These are phyloP conservation scores for Uropetala carovei DNA, from an alignment of 2,888 invertebrate species.

Conservation along the genomic window DNA sequence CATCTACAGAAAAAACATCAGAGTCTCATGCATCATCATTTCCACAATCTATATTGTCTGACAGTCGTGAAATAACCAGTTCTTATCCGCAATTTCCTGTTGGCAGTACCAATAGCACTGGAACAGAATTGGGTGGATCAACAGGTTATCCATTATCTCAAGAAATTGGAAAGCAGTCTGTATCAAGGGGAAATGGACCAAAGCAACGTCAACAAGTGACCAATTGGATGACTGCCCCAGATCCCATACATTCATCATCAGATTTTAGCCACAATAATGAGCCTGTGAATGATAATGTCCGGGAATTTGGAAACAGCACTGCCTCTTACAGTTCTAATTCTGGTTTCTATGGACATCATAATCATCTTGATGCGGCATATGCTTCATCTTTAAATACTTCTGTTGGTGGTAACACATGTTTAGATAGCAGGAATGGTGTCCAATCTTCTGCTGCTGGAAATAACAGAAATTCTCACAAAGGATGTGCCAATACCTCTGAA, in stretches of 20 bases:
- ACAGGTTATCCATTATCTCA: not conserved
- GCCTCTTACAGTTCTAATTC: slow-evolving; percentile 11
- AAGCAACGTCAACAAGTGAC: slow-evolving; percentile 55
- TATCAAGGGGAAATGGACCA: slow-evolving; percentile 27
- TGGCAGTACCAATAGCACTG: not conserved
- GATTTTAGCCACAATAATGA: slow-evolving; percentile 55
- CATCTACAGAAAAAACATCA: slow-evolving; percentile 2
- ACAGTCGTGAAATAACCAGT: not conserved
- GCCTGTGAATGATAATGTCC: not conserved
- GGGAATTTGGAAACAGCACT: slow-evolving; percentile 41
- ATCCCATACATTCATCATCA: slow-evolving; percentile 49
- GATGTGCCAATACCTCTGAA: slow-evolving; percentile 16
- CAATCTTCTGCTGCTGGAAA: not conserved
- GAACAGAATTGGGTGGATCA: slow-evolving; percentile 19
- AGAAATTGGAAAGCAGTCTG: slow-evolving; percentile 21
- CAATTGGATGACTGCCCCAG: slow-evolving; percentile 57
- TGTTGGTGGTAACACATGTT: not conserved
- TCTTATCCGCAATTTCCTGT: slow-evolving; percentile 7
- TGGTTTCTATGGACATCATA: slow-evolving; percentile 40
- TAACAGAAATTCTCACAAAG: not conserved
- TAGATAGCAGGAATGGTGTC: slow-evolving; percentile 11
- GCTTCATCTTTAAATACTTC: slow-evolving; percentile 39
- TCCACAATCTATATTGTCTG: not conserved
- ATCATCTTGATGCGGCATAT: slow-evolving; percentile 22
- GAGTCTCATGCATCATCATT: not conserved